Base-by-base conservation (phyloP, 2,797 vertebrate species). In the Poeciliopsis presidionis region DNA sequence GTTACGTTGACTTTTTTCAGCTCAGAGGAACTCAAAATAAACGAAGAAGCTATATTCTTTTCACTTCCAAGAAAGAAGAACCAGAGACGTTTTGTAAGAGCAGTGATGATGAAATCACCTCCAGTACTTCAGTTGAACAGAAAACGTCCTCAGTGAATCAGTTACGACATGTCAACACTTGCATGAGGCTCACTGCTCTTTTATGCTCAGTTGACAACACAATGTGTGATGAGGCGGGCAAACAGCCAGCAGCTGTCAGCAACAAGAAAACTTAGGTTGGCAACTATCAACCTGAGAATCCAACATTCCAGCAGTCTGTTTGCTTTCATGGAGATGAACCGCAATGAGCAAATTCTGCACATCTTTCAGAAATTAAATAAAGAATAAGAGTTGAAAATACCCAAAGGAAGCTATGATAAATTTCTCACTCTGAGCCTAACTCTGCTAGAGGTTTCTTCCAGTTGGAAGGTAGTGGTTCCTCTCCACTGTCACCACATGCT, bases 101-200 rank as follows among this genome's bases (percentile, higher is more conserved):
- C 18, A 5, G 8, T 41, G 73, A 59, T 75, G 65, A 71, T 71
- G 78, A 80, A 59, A 80, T 80, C 47, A 7, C 43, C 20, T 69
- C 7, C 73, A 70, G 49, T 28, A n/a, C 61, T 61, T 28, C n/a
- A 45, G 33, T 43, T 39, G n/a, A 43, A 49, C 41, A 55, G 49
- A 59, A 47, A 8, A 14, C 22, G 28, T 16, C 28, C 65, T 39
- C 5, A 30, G 43, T 25, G 65, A 80, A 22, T 71, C 51, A 61
- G 20, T 51, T 30, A n/a, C n/a, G 11, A 49, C 78, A 61, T 41
- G 78, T 45, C 33, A 6, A 39, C 22, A 70, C 73, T 75, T 41
- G 78, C 67, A 30, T 33, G 7, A 77, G 67, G 28, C 51, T 33
- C 45, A 25, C 18, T 28, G 41, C 63, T 14, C 6, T 36, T 47